phyloP scores from a whole-genome alignment of 2,888 invertebrate genomes.

The Dicyrtomina minuta region DNA sequence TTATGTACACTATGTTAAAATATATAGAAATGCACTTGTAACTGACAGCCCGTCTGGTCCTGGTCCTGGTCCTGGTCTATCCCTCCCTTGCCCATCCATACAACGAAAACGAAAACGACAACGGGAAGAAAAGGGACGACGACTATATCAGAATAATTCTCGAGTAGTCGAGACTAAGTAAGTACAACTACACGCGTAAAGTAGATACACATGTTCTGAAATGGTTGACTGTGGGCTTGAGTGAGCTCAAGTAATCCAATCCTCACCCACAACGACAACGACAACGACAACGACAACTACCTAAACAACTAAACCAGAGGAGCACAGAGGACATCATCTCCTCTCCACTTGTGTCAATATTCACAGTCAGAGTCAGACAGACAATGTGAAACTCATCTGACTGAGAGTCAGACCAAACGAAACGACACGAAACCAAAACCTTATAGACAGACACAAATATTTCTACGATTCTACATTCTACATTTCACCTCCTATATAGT shows the following conservation, averaged over 20 bases:
- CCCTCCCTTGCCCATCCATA: neutral
- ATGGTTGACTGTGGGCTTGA: slow-evolving; percentile 24
- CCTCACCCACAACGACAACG: slow-evolving; percentile 10
- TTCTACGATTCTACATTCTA: neutral
- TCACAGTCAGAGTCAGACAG: neutral
- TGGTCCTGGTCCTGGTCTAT: no score
- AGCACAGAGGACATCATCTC: neutral
- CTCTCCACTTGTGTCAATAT: slow-evolving; percentile 31
- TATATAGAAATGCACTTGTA: slow-evolving; percentile 2
- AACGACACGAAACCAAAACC: neutral
- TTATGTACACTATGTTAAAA: no score
- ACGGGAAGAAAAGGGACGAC: neutral
- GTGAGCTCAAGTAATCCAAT: slow-evolving; percentile 29
- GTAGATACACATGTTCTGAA: slow-evolving; percentile 32
- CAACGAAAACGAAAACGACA: neutral
- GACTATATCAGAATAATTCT: no score
- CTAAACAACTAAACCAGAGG: neutral
- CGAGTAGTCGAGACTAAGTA: neutral
- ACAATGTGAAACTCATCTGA: neutral
- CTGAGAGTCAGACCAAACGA: neutral
- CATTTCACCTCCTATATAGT: no score
- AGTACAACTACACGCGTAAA: slow-evolving; percentile 15
- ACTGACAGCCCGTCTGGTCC: neutral
- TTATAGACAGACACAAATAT: neutral
- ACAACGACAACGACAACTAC: neutral